Base-by-base conservation (phyloP, 2,113 vertebrate species). In the Heloderma charlesbogerti region DNA sequence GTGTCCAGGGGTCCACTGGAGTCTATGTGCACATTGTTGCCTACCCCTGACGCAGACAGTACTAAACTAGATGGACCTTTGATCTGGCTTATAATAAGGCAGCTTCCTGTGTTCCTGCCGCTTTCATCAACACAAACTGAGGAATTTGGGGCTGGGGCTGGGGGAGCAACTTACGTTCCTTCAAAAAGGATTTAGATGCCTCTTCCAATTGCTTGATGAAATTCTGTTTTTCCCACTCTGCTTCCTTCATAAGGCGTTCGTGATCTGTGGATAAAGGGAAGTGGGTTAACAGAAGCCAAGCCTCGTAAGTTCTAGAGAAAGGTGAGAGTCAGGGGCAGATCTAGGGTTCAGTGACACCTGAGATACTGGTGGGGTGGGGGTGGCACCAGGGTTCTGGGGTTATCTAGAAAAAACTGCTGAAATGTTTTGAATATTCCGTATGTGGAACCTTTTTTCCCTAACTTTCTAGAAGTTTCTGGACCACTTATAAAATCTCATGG, bases 141-240 rank as follows among this genome's bases (percentile, higher is more conserved):
- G 48, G 29, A 57, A 6, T 4, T 48, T 10, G 45, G 9, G 43
- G 43, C 1, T 1, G 3, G 71, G 1, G 3, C 10, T 18, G 43
- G 37, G 31, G 6, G 20, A 12, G 37, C 7, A 3, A n/a, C 81
- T 34, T 92, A 92, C 91, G 20, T 89, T 92, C 72, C 22, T 88
- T 78, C 71, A 80, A 15, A 20, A 92, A 57, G 34, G 83, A 27
- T 1, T 71, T 25, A 2, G 87, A 85, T 1, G 82, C 91, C 27
- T 84, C 74, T 57, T 57, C 66, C 87, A 92, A 27, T 34, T 20
- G 74, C 37, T 37, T 57, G 74, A 69, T 63, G 54, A 92, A 92
- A 6, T 85, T 79, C 31, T 79, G 20, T 43, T 85, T 89, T 63
- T 89, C 87, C 43, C 6, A 6, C 15, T 37, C 74, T 72, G 91